Conservation (phyloP, 2,797 vertebrate species). For the Aulostomus chinensis region DNA sequence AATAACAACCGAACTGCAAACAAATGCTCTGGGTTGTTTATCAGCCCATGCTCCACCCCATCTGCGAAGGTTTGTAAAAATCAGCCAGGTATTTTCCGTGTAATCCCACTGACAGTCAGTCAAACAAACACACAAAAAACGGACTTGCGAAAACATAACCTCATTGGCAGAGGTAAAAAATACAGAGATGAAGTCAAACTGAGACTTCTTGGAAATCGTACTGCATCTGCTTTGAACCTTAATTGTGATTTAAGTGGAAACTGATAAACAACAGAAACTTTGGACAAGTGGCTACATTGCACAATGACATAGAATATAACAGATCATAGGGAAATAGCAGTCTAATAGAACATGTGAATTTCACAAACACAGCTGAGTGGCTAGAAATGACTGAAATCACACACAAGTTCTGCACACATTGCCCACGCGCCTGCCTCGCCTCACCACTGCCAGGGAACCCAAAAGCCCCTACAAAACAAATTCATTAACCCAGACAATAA, state of each 20-base stretch:
- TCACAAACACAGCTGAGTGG: constrained; percentile 26
- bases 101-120: too few species aligned
- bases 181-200: constrained; percentile 42
- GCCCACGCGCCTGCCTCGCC: constrained; percentile 64
- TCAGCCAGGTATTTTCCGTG: too few species aligned
- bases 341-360: constrained; percentile 17
- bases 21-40: too few species aligned
- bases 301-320: constrained; percentile 9
- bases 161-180: too few species aligned
- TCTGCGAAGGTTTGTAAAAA: too few species aligned
- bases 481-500: constrained; percentile 78
- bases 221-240: constrained; percentile 20
- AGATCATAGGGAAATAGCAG: constrained; percentile 18
- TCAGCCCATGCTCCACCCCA: too few species aligned
- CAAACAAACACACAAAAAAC: not conserved
- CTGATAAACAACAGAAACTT: constrained; percentile 2
- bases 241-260: constrained; percentile 20
- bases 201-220: constrained; percentile 5
- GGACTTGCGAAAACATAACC: too few species aligned
- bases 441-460: constrained; percentile 70
- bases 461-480: constrained; percentile 78
- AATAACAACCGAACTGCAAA: too few species aligned
- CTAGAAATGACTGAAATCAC: constrained; percentile 49
- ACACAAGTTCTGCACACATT: constrained; percentile 43
- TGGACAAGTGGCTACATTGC: constrained; percentile 11